Evolutionary conservation across 2,797 vertebrate genomes (phyloP).

Genomic region (Sebastes variabilis): DNA sequence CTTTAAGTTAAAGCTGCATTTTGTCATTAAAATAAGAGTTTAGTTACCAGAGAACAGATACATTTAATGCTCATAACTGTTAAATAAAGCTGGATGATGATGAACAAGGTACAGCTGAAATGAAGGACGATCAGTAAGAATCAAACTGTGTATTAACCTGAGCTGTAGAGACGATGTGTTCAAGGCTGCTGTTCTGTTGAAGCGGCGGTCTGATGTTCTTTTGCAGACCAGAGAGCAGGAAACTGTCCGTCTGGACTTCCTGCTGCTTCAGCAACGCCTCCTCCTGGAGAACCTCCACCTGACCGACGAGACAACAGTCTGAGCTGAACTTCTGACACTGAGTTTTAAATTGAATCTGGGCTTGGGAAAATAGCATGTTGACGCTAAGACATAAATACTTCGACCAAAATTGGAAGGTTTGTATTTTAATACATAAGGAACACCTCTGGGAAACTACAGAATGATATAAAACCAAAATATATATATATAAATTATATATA

Average conservation of each 20-base stretch:
- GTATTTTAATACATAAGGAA: too few species aligned
- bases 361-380: too few species aligned
- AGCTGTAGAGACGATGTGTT: conserved; percentile 78
- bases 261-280: conserved; percentile 85
- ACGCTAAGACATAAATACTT: too few species aligned
- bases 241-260: conserved; percentile 84
- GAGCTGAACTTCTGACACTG: background rate
- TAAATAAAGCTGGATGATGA: background rate
- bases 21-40: too few species aligned
- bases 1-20: too few species aligned
- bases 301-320: background rate
- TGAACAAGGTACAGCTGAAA: background rate
- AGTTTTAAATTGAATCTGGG: background rate
- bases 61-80: background rate
- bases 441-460: too few species aligned
- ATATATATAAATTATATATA: too few species aligned
- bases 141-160: conserved; percentile 75
- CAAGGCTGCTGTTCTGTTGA: conserved; percentile 81
- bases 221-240: conserved; percentile 84
- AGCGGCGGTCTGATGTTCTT: conserved; percentile 83
- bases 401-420: too few species aligned
- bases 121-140: too few species aligned
- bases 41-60: too few species aligned
- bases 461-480: too few species aligned
- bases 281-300: conserved; percentile 88